phyloP scores from a whole-genome alignment of 2,888 invertebrate species.

The Sericinus montela region DNA sequence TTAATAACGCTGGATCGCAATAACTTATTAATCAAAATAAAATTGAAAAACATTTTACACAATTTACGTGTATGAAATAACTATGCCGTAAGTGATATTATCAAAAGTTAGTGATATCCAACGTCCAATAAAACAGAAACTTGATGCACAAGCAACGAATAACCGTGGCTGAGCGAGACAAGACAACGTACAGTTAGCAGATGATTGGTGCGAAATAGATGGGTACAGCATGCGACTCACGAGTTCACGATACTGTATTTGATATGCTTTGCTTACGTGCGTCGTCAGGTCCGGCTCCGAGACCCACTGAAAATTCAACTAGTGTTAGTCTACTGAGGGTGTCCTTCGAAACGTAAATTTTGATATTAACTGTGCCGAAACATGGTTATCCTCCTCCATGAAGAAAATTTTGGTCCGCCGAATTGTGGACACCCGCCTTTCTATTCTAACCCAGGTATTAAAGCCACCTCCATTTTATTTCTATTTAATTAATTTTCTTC shows the following conservation, averaged over 20 bases:
- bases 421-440: constrained; percentile 42
- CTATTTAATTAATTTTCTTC: constrained; percentile 19
- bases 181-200: constrained; percentile 50
- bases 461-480: constrained; percentile 27
- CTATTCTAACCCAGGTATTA: constrained; percentile 21
- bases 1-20: constrained; percentile 6
- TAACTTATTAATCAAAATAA: too few species aligned
- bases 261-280: constrained; percentile 71
- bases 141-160: constrained; percentile 23
- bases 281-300: constrained; percentile 72
- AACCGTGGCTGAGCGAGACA: constrained; percentile 41
- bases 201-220: constrained; percentile 56
- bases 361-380: constrained; percentile 24
- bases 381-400: constrained; percentile 15
- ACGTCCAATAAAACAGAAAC: constrained; percentile 21
- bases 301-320: constrained; percentile 74
- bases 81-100: too few species aligned
- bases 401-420: constrained; percentile 28
- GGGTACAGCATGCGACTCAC: constrained; percentile 70
- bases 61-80: too few species aligned
- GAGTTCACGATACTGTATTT: constrained; percentile 59
- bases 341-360: constrained; percentile 32
- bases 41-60: too few species aligned
- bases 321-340: constrained; percentile 65
- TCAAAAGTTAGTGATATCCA: constrained; percentile 21